Evolutionary conservation across 2,797 vertebrate species (phyloP).

Genomic region (Sarcoramphus papa): DNA sequence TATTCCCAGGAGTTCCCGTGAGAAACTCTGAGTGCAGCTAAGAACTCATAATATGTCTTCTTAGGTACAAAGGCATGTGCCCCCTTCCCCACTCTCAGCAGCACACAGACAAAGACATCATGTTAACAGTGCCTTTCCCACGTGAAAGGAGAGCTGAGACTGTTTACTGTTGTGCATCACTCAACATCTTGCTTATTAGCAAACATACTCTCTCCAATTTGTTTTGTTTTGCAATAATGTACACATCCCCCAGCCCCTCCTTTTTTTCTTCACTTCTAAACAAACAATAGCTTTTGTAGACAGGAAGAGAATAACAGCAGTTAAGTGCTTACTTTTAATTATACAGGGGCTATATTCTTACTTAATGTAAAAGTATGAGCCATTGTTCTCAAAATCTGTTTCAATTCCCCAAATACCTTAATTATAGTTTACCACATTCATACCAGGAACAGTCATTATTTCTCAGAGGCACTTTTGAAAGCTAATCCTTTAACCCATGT

Average conservation of each 20-base stretch:
- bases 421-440: slow-evolving; percentile 1
- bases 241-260: background rate
- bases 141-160: background rate
- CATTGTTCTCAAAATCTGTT: slow-evolving; percentile 21
- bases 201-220: background rate
- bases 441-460: background rate
- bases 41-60: background rate
- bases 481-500: background rate
- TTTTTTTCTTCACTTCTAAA: background rate
- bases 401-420: slow-evolving; percentile 24
- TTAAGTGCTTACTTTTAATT: slow-evolving; percentile 25
- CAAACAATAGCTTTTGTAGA: slow-evolving; percentile 17
- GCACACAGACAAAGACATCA: background rate
- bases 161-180: background rate
- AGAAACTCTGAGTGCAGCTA: background rate
- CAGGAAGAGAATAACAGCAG: background rate
- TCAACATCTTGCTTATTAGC: background rate
- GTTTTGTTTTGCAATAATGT: background rate
- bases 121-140: background rate
- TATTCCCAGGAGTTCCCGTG: fast-evolving
- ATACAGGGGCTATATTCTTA: background rate
- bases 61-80: background rate
- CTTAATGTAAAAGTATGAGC: background rate
- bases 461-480: background rate
- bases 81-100: background rate